Percentiles rank a stretch among this genome's conserved stretches.
Evolutionary conservation across 2,113 vertebrate genomes (phyloP).

Genomic region (Tiliqua scincoides): DNA sequence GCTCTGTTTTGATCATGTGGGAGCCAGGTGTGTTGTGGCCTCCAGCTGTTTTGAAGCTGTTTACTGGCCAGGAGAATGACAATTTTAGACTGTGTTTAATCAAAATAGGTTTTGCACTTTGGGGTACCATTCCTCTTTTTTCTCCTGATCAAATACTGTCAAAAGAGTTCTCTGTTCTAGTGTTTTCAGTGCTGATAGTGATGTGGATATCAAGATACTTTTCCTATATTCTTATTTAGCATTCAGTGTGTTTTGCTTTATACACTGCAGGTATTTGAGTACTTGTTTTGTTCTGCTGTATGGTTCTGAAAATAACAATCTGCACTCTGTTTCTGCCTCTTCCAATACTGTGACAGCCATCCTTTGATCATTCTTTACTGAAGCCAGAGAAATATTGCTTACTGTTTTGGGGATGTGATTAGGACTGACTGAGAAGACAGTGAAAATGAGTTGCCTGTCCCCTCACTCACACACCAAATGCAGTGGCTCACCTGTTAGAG

Average conservation of each 20-base stretch:
- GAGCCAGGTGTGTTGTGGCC: neutral
- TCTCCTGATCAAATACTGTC: neutral
- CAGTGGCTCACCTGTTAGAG: neutral
- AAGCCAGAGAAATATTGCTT: neutral
- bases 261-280: conserved; percentile 46
- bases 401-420: neutral
- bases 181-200: neutral
- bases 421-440: neutral
- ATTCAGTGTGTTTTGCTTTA: neutral
- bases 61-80: conserved; percentile 18
- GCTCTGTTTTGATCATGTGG: neutral
- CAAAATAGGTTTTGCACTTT: neutral
- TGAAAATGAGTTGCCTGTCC: neutral
- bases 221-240: neutral
- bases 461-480: neutral
- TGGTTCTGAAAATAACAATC: conserved; percentile 26
- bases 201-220: neutral
- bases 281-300: conserved; percentile 15
- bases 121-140: neutral
- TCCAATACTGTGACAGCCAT: neutral
- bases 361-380: neutral
- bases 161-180: neutral
- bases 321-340: conserved; percentile 17
- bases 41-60: conserved; percentile 19
- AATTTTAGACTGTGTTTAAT: neutral